Evolutionary conservation across 2,888 invertebrate species (phyloP), one percentile per base, ranked within the genome.

Genomic region (Thecophora atra): DNA sequence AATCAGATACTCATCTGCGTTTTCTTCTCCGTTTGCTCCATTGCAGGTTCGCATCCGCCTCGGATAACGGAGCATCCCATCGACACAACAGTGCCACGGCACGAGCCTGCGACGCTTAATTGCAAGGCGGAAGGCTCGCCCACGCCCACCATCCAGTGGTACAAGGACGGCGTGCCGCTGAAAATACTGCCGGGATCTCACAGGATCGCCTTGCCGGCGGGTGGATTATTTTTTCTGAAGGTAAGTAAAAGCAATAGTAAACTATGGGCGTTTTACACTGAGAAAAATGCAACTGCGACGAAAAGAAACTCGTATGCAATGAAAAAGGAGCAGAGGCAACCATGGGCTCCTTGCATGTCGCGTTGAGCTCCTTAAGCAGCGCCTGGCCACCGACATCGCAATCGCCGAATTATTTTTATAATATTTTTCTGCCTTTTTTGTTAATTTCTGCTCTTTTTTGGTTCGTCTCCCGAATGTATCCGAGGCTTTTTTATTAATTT

Each of bases 31-130:
- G 54, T 58, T 47, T 42, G 73, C 78, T 62, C n/a, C n/a, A n/a
- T n/a, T n/a, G n/a, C 86, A 89, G 89, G 87, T 76, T 88, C 88
- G 79, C 89, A 90, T 84, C 88, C 93, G 70, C 97, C 97, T 0
- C 91, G 94, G 80, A 96, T 97, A 83, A 93, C 93, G 64, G 97
- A 97, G 85, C 96, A 97, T 86, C 97, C 97, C 8, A 89, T 93
- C 73, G 95, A 97, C 88, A 93, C 94, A 77, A 93, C 94, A 28
- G 96, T 97, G 60, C 94, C 95, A 13, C 91, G 93, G 65, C 95
- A 96, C 83, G 95, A 96, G 79, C 97, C 97, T 15, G 96, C 93
- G 13, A 97, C 96, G 15, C 88, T 97, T 74, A 95, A 96, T 88
- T 97, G 97, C 87, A 92, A 95, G 80, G 96, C 96, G 17, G 94